Evolutionary conservation across 2,113 vertebrate species (phyloP).

Genomic region (Chionomys nivalis): DNA sequence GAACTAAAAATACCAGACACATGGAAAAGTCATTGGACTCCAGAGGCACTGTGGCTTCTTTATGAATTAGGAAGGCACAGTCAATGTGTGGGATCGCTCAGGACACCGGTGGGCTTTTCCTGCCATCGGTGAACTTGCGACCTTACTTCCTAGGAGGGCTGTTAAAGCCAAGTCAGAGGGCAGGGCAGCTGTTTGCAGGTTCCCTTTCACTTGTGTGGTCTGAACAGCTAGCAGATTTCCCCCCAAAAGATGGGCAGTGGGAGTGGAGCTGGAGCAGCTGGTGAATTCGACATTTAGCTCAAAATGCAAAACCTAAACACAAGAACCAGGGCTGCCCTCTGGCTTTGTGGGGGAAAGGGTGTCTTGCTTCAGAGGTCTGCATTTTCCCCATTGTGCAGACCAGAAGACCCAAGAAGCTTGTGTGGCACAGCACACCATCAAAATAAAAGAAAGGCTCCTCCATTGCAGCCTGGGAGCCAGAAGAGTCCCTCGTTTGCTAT

Average conservation of each 20-base stretch:
- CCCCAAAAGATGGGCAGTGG: slow-evolving; percentile 76
- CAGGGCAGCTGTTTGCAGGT: slow-evolving; percentile 94
- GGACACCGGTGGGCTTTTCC: slow-evolving; percentile 90
- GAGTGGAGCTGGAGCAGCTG: slow-evolving; percentile 62
- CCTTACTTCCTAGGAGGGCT: slow-evolving; percentile 92
- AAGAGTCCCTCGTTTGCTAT: background rate
- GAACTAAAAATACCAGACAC: slow-evolving; percentile 85
- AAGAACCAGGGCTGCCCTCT: background rate
- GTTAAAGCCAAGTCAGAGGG: slow-evolving; percentile 96
- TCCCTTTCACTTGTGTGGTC: slow-evolving; percentile 96
- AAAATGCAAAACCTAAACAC: background rate
- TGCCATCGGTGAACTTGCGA: slow-evolving; percentile 95
- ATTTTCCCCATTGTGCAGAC: background rate
- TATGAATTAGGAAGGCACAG: slow-evolving; percentile 85
- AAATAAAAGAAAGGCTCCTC: background rate
- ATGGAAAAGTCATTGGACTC: slow-evolving; percentile 86
- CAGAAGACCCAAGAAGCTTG: background rate
- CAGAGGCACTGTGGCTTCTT: slow-evolving; percentile 79
- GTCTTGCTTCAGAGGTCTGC: background rate
- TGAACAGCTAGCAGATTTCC: slow-evolving; percentile 91
- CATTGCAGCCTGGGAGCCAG: background rate
- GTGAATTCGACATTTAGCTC: slow-evolving; percentile 51
- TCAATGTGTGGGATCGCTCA: slow-evolving; percentile 88
- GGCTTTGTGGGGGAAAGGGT: background rate
- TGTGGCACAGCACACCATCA: background rate